Evolutionary conservation across 2,797 vertebrate species (phyloP), one percentile per base, ranked within the genome.

Genomic region (Tympanoctomys barrerae): DNA sequence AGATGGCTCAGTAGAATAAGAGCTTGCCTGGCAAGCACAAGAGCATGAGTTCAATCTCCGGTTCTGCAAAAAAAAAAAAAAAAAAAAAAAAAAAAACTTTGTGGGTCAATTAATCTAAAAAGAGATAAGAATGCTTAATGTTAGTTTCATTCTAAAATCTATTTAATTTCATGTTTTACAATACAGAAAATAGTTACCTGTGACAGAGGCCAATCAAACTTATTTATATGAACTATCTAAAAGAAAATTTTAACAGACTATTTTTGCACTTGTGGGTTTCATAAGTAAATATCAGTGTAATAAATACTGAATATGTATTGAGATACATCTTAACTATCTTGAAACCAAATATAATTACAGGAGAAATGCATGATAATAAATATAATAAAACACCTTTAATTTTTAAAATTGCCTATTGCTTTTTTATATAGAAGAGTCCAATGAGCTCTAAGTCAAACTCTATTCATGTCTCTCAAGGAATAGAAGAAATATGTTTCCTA

Each of bases 351-450:
- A 90, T 9, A 92, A 66, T 77, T 78, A 90, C 5, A 80, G 28
- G 42, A 89, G 57, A 96, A 97, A 81, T 6, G 6, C 14, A 85
- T 33, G 22, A 71, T 46, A 33, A 46, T 68, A 80, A 85, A 81
- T 71, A 79, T 46, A 95, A 85, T 54, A 94, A 70, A 94, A 91
- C 61, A 96, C 59, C 24, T 93, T 54, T 5, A 82, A 13, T 88
- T 57, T 94, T 77, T 93, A 73, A 90, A 73, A 54, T 2, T 94
- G 61, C 62, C 24, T 62, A 3, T 52, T 90, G 78, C 3, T 52
- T 39, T 95, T 95, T 96, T 94, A 93, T n/a, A 82, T 0, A 78
- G 36, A 64, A 28, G 42, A 39, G 22, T 91, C 26, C 24, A 87
- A 39, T 71, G 22, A 73, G 49, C 52, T 93, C 39, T 83, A 87